Conservation (phyloP, 2,888 invertebrate genomes). For the Clepsis dumicolana region DNA sequence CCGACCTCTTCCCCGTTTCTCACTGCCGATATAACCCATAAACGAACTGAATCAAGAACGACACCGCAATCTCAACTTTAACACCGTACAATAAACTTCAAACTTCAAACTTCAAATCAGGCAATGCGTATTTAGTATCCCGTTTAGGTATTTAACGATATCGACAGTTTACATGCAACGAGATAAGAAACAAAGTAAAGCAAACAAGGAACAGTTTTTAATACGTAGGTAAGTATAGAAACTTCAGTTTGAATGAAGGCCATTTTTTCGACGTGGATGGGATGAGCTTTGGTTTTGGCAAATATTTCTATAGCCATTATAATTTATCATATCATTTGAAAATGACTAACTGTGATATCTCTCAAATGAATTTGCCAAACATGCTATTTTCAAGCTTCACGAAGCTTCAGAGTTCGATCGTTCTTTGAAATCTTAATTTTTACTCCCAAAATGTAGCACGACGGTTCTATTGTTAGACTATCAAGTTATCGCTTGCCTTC, state of each 20-base stretch:
- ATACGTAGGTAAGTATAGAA: conserved; percentile 3
- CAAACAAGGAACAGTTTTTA: conserved; percentile 40
- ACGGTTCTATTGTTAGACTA: conserved; percentile 10
- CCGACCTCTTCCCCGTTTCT: conserved; percentile 77
- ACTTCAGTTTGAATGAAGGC: conserved; percentile 12
- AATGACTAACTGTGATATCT: not conserved
- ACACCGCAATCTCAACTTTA: conserved; percentile 52
- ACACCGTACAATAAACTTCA: conserved; percentile 46
- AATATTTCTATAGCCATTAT: conserved; percentile 6
- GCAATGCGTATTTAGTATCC: conserved; percentile 58
- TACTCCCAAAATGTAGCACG: conserved; percentile 7
- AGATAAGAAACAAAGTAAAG: conserved; percentile 51
- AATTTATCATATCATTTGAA: conserved; percentile 8
- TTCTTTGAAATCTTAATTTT: not conserved
- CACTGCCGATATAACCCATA: conserved; percentile 48
- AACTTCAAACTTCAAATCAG: conserved; percentile 45
- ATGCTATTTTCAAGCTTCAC: not conserved
- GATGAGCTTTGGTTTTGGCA: not conserved
- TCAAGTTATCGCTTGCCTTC: conserved; percentile 16
- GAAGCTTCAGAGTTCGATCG: not conserved
- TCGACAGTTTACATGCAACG: conserved; percentile 59
- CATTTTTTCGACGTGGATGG: conserved; percentile 22
- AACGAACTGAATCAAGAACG: conserved; percentile 22
- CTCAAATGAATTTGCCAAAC: not conserved
- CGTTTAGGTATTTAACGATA: conserved; percentile 64